Conservation (phyloP, 2,797 vertebrate genomes). For the Meriones psammophilus region DNA sequence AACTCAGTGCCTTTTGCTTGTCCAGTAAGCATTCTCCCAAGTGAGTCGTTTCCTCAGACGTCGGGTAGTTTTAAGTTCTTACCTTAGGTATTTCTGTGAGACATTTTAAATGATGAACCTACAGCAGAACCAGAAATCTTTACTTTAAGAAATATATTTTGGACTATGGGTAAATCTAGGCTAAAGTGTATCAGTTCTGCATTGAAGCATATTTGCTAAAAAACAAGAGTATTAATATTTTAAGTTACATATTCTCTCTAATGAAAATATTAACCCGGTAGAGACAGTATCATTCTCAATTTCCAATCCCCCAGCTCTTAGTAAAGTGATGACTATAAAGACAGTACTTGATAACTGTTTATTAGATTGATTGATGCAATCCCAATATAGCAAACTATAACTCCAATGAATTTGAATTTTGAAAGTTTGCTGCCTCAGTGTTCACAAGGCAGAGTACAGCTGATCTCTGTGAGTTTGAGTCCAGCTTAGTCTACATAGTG, state of each 20-base stretch:
- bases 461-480: background rate
- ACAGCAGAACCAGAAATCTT: background rate
- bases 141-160: slow-evolving; percentile 28
- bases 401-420: slow-evolving; percentile 4
- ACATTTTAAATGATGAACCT: background rate
- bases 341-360: slow-evolving; percentile 14
- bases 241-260: slow-evolving; percentile 23
- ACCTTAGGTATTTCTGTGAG: background rate
- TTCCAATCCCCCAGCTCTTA: background rate
- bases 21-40: background rate
- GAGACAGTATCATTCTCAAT: background rate
- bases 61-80: background rate
- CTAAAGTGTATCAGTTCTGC: background rate
- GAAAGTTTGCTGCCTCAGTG: background rate
- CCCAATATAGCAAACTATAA: slow-evolving; percentile 12
- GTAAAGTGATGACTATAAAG: background rate
- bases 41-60: background rate
- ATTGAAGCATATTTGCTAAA: slow-evolving; percentile 32
- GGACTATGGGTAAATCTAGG: slow-evolving; percentile 24
- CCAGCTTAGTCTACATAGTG: background rate
- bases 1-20: background rate
- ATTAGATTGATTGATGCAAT: slow-evolving; percentile 34
- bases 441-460: background rate
- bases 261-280: background rate
- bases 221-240: background rate